Conservation (phyloP, 1,140 invertebrate genomes). For the Medauroidea extradentata region DNA sequence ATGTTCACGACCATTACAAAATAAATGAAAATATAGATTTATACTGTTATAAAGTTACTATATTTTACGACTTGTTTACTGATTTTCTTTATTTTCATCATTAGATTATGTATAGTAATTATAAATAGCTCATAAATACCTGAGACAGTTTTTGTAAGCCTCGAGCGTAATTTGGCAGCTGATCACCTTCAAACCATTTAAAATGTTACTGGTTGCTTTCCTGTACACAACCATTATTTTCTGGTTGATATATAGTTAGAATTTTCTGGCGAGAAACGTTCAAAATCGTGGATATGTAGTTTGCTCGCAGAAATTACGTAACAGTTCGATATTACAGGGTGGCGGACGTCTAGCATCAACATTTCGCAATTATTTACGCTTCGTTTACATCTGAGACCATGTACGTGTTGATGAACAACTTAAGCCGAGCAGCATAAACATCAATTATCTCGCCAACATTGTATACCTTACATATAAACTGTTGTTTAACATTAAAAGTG, state of each 20-base stretch:
- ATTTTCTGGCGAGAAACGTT: constrained; percentile 12
- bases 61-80: too few relatives aligned
- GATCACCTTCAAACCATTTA: constrained; percentile 30
- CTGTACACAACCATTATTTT: constrained; percentile 23
- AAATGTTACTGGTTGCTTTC: constrained; percentile 19
- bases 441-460: constrained; percentile 18
- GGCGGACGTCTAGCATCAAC: constrained; percentile 22
- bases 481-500: constrained; percentile 18
- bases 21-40: too few relatives aligned
- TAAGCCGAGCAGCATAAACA: constrained; percentile 22
- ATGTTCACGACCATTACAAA: too few relatives aligned
- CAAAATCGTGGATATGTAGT: constrained; percentile 16
- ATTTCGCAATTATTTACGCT: constrained; percentile 22
- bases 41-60: too few relatives aligned
- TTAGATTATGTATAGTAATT: constrained; percentile 11
- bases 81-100: too few relatives aligned
- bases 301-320: constrained; percentile 16
- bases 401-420: constrained; percentile 21
- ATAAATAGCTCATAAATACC: constrained; percentile 9
- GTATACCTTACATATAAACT: constrained; percentile 20
- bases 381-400: constrained; percentile 22
- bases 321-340: constrained; percentile 18
- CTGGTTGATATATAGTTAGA: constrained; percentile 6
- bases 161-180: constrained; percentile 22
- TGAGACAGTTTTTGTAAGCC: constrained; percentile 14